Base-by-base conservation (phyloP, 2,888 invertebrate genomes). In the Ashinkailepas kermadecensis region DNA sequence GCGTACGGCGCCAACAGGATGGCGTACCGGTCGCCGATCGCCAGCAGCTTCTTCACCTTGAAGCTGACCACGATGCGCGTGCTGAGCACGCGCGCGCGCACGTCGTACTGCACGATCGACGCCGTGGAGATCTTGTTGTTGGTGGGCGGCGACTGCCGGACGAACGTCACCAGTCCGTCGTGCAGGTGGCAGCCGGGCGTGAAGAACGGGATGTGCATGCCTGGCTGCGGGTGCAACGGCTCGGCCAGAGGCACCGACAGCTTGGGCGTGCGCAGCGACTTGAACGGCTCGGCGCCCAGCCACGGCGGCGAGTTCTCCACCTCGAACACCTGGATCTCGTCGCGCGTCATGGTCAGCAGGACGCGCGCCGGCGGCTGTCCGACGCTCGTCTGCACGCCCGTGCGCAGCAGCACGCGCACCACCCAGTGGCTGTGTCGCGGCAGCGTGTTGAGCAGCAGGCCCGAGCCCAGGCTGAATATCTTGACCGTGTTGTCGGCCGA, bases 401-500 rank as follows among this genome's bases (percentile, higher is more conserved):
- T 79, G 13, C 79, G 58, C 18, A 84, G 81, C 23, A 81, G 82
- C 58, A 84, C 83, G 9, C 81, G 62, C 57, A 84, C 80, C n/a
- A 84, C 82, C 84, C 84, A 84, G 78, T 83, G 82, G 21, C 81
- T 81, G 62, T 82, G 82, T 23, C 80, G 80, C 15, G 81, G 80
- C 57, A 84, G 70, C n/a, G 84, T 81, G 64, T 82, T 81, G 18
- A 84, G 56, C n/a, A 82, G 59, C 65, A 82, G 18, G 12, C 84
- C 84, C n/a, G 84, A 80, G 21, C 81, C 70, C 13, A 84, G 65
- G 67, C 80, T 80, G 83, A 82, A 84, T 15, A 83, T 78, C 59
- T 83, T 84, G 25, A 84, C 82, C 59, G 82, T 83, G 64, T 84
- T 82, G 54, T 84, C 84, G 54, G 83, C 84, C 54, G 83, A 82